These are phyloP conservation scores for Sebastes diploproa DNA, from an alignment of 2,797 vertebrate species.

Conservation along the genomic window DNA sequence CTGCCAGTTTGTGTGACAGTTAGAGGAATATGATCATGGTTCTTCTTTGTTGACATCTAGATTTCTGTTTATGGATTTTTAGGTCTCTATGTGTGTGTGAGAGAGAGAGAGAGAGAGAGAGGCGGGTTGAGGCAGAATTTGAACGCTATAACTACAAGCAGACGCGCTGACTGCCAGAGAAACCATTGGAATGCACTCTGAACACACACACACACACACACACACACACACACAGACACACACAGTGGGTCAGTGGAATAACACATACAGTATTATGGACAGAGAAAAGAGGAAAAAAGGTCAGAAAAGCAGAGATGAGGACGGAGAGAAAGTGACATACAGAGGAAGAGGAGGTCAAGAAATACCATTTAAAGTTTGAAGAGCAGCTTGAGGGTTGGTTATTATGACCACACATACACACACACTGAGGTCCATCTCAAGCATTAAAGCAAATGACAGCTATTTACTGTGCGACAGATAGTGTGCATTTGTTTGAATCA, in stretches of 20 bases:
- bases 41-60: slow-evolving; percentile 13
- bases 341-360: slow-evolving; percentile 8
- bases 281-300: slow-evolving; percentile 12
- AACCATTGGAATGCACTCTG: slow-evolving; percentile 71
- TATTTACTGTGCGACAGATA: slow-evolving; percentile 28
- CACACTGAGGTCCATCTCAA: neutral
- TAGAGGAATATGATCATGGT: neutral
- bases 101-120: neutral
- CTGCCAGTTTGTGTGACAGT: neutral
- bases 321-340: neutral
- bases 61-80: neutral
- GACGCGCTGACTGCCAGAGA: slow-evolving; percentile 63
- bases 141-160: slow-evolving; percentile 51
- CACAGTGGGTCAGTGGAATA: slow-evolving; percentile 31
- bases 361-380: slow-evolving; percentile 42
- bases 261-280: slow-evolving; percentile 8
- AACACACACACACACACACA: slow-evolving; percentile 38
- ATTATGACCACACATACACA: slow-evolving; percentile 19
- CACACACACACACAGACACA: slow-evolving; percentile 27
- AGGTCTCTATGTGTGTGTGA: neutral
- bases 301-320: slow-evolving; percentile 1
- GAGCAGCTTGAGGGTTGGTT: slow-evolving; percentile 15
- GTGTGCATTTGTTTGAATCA: neutral
- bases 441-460: slow-evolving; percentile 44
- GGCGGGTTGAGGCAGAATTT: slow-evolving; percentile 14